Conservation (phyloP, 2,113 vertebrate genomes). For the Microcebus jonahi region DNA sequence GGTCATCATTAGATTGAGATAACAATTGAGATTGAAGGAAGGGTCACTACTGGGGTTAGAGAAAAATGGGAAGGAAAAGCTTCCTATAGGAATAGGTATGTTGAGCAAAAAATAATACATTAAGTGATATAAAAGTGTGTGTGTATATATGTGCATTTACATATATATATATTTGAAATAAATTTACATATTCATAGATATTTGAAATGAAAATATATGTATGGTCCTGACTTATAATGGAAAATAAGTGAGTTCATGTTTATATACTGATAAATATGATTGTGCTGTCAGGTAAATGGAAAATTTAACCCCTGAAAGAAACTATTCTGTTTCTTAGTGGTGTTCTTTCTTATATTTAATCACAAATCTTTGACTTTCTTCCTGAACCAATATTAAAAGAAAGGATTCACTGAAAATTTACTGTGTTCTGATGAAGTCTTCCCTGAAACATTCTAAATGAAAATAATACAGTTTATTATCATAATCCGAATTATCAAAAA, state of each 20-base stretch:
- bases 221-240: neutral
- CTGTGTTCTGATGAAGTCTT: neutral
- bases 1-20: neutral
- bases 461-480: neutral
- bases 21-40: neutral
- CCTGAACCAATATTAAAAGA: neutral
- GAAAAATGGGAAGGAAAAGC: neutral
- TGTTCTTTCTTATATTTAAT: neutral
- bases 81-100: neutral
- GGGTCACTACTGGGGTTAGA: neutral
- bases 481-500: neutral
- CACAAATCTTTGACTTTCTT: neutral
- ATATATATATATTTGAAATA: neutral
- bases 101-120: neutral
- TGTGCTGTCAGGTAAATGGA: neutral
- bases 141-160: too few relatives aligned
- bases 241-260: neutral
- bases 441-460: neutral
- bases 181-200: neutral
- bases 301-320: neutral
- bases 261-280: neutral
- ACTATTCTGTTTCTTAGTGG: neutral
- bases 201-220: neutral
- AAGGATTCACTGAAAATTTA: neutral
- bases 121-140: neutral